A percentile compares a stretch with the other conserved stretches of the same genome.
Conservation (phyloP, 1,140 invertebrate species). For the Ceratoteleas bidentatus region DNA sequence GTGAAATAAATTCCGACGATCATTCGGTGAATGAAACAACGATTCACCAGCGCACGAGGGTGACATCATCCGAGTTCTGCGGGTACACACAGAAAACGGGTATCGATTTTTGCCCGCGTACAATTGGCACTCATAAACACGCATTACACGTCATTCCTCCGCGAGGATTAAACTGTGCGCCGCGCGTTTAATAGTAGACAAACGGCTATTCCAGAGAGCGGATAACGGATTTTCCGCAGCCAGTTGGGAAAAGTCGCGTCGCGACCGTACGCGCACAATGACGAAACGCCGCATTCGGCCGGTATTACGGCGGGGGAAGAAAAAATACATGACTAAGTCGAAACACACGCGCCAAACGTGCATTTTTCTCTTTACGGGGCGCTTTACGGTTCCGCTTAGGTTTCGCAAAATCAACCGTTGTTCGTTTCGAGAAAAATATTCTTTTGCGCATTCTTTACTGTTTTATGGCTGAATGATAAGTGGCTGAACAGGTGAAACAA, state of each 20-base stretch:
- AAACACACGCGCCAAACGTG: conserved; percentile 21
- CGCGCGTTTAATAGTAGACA: conserved; percentile 56
- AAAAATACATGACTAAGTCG: conserved; percentile 38
- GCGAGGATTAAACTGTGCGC: conserved; percentile 53
- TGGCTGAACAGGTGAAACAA: too few species aligned
- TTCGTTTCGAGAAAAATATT: neutral
- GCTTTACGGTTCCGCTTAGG: conserved; percentile 21
- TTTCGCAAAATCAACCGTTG: conserved; percentile 1
- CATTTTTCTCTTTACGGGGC: conserved; percentile 16
- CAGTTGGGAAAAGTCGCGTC: conserved; percentile 27
- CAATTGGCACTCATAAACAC: conserved; percentile 45
- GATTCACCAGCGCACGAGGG: too few species aligned
- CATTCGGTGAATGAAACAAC: too few species aligned
- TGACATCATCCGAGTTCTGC: neutral
- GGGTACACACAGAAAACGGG: conserved; percentile 16
- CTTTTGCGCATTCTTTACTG: neutral
- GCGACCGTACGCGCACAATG: conserved; percentile 21
- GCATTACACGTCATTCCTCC: conserved; percentile 47
- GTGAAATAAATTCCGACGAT: too few species aligned
- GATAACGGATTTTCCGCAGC: conserved; percentile 52
- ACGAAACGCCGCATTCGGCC: conserved; percentile 25
- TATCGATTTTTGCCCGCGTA: conserved; percentile 41
- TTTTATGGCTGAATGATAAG: too few species aligned
- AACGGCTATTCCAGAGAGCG: conserved; percentile 52
- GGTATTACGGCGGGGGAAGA: conserved; percentile 19